phyloP scores from a whole-genome alignment of 2,888 invertebrate species.

The Leuctra nigra region DNA sequence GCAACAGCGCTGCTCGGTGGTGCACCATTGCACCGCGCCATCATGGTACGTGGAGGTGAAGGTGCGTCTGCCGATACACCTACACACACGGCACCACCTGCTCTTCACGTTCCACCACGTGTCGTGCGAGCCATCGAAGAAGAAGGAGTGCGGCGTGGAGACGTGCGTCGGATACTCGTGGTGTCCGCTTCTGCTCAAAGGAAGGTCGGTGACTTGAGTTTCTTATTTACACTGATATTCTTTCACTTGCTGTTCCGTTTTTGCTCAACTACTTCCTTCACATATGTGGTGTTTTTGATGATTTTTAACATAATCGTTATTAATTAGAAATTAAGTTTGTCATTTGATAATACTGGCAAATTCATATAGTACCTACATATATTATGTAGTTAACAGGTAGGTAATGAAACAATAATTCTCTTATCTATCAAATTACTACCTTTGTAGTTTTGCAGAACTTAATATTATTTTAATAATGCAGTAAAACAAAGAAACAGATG shows the following conservation, averaged over 20 bases:
- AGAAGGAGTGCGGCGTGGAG: constrained; percentile 66
- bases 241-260: background rate
- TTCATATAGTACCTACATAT: too few relatives aligned
- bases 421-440: background rate
- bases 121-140: constrained; percentile 80
- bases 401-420: background rate
- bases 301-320: too few relatives aligned
- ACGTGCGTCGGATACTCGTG: constrained; percentile 91
- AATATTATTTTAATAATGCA: too few relatives aligned
- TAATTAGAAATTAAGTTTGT: too few relatives aligned
- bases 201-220: constrained; percentile 42
- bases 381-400: too few relatives aligned
- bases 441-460: background rate
- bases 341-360: too few relatives aligned
- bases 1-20: constrained; percentile 60
- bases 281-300: background rate
- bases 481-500: too few relatives aligned
- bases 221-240: background rate
- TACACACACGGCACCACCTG: constrained; percentile 82
- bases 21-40: constrained; percentile 86
- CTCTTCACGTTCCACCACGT: constrained; percentile 95
- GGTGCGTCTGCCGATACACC: constrained; percentile 76
- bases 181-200: constrained; percentile 79
- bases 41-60: constrained; percentile 93
- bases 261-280: background rate